Percentiles rank a stretch among this genome's conserved stretches.
Conservation (phyloP, 2,797 vertebrate species). For the Pogonophryne albipinna region DNA sequence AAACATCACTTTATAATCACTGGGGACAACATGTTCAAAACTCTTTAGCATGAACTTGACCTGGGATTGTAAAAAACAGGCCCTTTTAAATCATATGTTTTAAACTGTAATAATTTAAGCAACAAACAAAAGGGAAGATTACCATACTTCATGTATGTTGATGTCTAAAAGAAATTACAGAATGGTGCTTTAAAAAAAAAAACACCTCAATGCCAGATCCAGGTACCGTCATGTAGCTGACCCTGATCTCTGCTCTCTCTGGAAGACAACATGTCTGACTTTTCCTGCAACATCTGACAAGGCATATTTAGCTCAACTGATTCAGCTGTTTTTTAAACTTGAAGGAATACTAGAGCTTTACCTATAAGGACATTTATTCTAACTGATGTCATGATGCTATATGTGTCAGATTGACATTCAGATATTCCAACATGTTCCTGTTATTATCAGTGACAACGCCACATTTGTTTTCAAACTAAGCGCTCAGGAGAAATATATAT, state of each 20-base stretch:
- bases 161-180: too few species aligned
- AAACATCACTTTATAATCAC: too few species aligned
- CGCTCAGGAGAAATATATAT: conserved; percentile 44
- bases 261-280: not conserved
- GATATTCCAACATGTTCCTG: conserved; percentile 24
- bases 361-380: conserved; percentile 27
- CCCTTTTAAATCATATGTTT: too few species aligned
- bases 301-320: conserved; percentile 21
- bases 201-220: not conserved
- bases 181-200: too few species aligned
- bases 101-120: not conserved
- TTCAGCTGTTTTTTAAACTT: conserved; percentile 20
- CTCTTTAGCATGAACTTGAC: too few species aligned
- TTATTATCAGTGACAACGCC: conserved; percentile 40
- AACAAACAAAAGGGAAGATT: not conserved
- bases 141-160: too few species aligned
- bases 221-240: not conserved
- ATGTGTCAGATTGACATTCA: conserved; percentile 42
- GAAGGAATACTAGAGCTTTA: conserved; percentile 12
- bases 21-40: too few species aligned
- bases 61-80: too few species aligned
- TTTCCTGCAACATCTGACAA: conserved; percentile 19
- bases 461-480: conserved; percentile 57
- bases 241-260: conserved; percentile 10
- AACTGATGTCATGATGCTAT: conserved; percentile 18